These are phyloP conservation scores for Aphelocoma coerulescens DNA, from an alignment of 2,113 vertebrate genomes.

Conservation along the genomic window DNA sequence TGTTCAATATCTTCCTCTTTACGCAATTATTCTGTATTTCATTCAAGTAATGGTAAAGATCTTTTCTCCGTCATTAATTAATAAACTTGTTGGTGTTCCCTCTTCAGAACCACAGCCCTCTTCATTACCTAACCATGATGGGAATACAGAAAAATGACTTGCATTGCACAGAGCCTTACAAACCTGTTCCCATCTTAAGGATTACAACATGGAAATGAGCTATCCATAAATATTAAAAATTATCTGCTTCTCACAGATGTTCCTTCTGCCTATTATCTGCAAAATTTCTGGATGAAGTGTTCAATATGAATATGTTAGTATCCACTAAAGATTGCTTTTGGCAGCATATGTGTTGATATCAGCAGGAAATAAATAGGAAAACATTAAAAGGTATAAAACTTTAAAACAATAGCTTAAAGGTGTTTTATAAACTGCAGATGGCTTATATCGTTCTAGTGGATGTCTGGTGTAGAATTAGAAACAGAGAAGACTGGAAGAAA, in stretches of 20 bases:
- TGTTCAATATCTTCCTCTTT: not conserved
- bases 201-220: conserved; percentile 61
- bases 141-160: conserved; percentile 22
- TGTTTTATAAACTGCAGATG: conserved; percentile 78
- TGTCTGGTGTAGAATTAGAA: conserved; percentile 67
- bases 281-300: conserved; percentile 70
- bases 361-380: conserved; percentile 76
- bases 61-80: conserved; percentile 38
- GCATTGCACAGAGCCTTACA: not conserved
- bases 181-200: not conserved
- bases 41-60: not conserved
- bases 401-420: conserved; percentile 80
- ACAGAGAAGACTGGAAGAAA: not conserved
- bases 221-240: conserved; percentile 74
- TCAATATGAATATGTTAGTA: conserved; percentile 68
- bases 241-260: conserved; percentile 69
- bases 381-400: conserved; percentile 74
- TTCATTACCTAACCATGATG: conserved; percentile 3
- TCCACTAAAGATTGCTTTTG: conserved; percentile 73
- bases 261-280: conserved; percentile 68
- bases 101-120: conserved; percentile 12
- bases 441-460: conserved; percentile 53
- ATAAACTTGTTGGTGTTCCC: not conserved
- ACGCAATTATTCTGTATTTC: not conserved
- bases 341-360: conserved; percentile 71